Percentiles rank a stretch among this genome's conserved stretches.
phyloP scores from a whole-genome alignment of 2,797 vertebrate species.

The Pelochelys cantorii region DNA sequence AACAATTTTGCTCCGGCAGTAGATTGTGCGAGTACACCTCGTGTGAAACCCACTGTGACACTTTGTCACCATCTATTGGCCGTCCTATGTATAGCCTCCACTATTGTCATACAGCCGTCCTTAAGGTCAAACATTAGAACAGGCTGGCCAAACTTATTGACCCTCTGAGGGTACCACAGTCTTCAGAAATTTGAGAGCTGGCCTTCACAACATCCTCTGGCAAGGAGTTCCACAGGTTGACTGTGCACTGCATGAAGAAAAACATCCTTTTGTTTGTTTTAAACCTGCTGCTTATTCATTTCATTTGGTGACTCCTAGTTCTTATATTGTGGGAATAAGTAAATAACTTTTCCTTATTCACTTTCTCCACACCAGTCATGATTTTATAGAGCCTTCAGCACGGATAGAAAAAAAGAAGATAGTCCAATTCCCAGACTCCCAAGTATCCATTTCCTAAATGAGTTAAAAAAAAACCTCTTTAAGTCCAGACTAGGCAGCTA shows the following conservation, averaged over 20 bases:
- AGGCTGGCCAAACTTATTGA: no score
- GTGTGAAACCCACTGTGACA: not conserved
- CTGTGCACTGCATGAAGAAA: no score
- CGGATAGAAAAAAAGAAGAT: not conserved
- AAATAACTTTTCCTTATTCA: no score
- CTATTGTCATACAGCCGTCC: not conserved
- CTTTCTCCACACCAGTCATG: no score
- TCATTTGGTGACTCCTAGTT: no score
- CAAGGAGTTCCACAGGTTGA: not conserved
- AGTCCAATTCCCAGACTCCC: conserved; percentile 17
- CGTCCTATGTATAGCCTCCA: not conserved
- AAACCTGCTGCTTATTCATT: no score
- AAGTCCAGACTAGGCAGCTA: conserved; percentile 14
- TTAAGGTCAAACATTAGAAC: not conserved
- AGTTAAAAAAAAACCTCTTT: conserved; percentile 29
- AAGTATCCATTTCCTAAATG: not conserved
- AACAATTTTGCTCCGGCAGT: not conserved
- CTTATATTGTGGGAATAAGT: no score
- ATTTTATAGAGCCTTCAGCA: not conserved
- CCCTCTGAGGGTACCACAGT: no score
- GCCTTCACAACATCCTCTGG: no score
- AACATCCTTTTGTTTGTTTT: no score
- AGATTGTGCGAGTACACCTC: not conserved
- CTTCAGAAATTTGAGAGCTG: no score
- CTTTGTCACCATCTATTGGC: not conserved